These are phyloP conservation scores for Acanthococcus lagerstroemiae DNA, from an alignment of 2,888 invertebrate species.

Conservation along the genomic window DNA sequence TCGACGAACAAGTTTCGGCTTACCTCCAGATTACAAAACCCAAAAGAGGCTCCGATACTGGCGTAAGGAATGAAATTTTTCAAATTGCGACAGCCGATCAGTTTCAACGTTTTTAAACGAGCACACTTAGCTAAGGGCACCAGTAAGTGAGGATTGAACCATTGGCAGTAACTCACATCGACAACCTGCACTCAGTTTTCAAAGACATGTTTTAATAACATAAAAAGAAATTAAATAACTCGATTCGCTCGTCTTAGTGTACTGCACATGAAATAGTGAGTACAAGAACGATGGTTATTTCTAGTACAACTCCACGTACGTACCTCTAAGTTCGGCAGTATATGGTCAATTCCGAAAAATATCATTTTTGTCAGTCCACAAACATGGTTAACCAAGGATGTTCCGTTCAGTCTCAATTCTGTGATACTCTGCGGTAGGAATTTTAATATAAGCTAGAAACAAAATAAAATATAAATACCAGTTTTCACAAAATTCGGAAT, in stretches of 20 bases:
- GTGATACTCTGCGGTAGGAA: slow-evolving; percentile 9
- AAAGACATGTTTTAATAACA: not conserved
- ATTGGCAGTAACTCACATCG: slow-evolving; percentile 59
- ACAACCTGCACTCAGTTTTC: slow-evolving; percentile 47
- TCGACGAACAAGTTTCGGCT: too few relatives aligned
- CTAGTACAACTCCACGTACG: not conserved
- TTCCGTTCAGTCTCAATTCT: slow-evolving; percentile 7
- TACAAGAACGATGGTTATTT: not conserved
- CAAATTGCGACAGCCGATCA: slow-evolving; percentile 56
- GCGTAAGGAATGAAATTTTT: slow-evolving; percentile 66
- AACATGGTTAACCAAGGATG: not conserved
- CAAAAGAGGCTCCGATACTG: slow-evolving; percentile 61
- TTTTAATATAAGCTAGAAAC: slow-evolving; percentile 2
- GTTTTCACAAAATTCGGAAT: not conserved
- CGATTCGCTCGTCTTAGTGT: not conserved
- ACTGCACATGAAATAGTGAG: not conserved
- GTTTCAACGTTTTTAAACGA: slow-evolving; percentile 50
- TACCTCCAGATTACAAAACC: slow-evolving; percentile 52
- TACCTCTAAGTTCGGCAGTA: slow-evolving; percentile 26
- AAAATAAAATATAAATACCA: not conserved
- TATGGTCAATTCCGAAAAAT: not conserved
- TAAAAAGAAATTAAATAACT: not conserved
- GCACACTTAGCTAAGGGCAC: slow-evolving; percentile 62
- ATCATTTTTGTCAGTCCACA: not conserved
- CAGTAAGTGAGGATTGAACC: slow-evolving; percentile 63